Base-by-base conservation (phyloP, 2,797 vertebrate species). In the Nannoperca obscura region DNA sequence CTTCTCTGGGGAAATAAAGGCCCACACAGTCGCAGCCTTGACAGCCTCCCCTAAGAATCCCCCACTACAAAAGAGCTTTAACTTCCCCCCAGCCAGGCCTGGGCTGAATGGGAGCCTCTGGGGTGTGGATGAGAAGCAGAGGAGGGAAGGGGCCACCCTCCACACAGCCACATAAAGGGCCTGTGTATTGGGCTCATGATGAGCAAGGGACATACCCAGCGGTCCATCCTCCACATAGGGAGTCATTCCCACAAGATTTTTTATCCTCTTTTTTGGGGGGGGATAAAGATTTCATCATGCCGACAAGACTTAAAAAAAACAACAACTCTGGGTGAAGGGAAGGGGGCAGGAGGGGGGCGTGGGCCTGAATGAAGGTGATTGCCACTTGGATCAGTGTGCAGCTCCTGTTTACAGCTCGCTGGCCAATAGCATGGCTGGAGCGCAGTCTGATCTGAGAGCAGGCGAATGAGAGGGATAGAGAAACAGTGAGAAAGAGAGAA, bases 21-120 rank as follows among this genome's bases (percentile, higher is more conserved):
- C 90, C 89, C 91, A 95, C 94, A 96, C 95, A 96, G 95, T 95
- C 89, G 78, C 91, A 91, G 95, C 94, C 93, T 95, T 95, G 93
- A 96, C 93, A 94, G 91, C 88, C 89, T 92, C 92, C 90, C 92
- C 88, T 93, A 93, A 95, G 93, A 94, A 89, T 87, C 88, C 75
- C 82, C 54, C 67, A 87, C 84, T 76, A 94, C 94, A 95, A 95
- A 95, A 93, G 92, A 89, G 87, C 74, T 83, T 88, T 88, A 90
- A 92, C 92, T 91, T 91, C 92, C 92, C 90, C 92, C 88, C 86
- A 89, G 89, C 88, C 90, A 90, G 90, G 85, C 88, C 74, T 1
- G 81, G 74, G 79, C 87, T 95, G 93, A 96, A 96, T 94, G 89
- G 93, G 83, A 92, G 89, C 83, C 91, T 94, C 89, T 90, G 87